phyloP scores from a whole-genome alignment of 2,797 vertebrate genomes.

The Neosilurus mollespiculum region DNA sequence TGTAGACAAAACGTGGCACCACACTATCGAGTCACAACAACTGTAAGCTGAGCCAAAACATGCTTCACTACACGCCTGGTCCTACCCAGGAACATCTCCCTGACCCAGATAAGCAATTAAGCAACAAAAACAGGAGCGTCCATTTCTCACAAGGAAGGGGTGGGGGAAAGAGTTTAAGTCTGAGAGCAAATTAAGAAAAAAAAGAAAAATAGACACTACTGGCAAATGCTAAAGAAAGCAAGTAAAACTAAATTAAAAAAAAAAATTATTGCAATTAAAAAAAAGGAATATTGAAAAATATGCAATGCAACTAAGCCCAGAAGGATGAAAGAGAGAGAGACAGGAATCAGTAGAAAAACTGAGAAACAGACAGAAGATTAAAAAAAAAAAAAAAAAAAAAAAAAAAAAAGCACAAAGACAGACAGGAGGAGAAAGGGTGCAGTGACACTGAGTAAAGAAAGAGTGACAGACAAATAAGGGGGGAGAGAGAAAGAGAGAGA shows the following conservation, averaged over 20 bases:
- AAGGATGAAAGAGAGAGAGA: not conserved
- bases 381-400: not conserved
- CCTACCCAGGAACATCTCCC: constrained; percentile 33
- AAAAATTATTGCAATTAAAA: too few species aligned
- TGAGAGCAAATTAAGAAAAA: not conserved
- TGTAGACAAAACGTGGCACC: constrained; percentile 18
- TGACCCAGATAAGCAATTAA: constrained; percentile 51
- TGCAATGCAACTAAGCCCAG: not conserved
- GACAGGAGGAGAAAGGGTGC: not conserved
- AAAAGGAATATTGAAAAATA: too few species aligned
- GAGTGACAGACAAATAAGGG: not conserved
- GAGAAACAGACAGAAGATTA: constrained; percentile 12
- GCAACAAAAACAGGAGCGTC: constrained; percentile 31
- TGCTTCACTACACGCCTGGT: constrained; percentile 9
- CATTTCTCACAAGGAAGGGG: not conserved
- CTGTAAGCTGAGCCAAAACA: constrained; percentile 12
- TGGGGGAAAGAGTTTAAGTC: not conserved
- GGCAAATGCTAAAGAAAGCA: not conserved
- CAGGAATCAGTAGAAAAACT: not conserved
- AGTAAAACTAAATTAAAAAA: not conserved
- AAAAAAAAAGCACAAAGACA: not conserved
- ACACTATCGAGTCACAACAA: constrained; percentile 11
- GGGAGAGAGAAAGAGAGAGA: not conserved
- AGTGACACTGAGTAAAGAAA: not conserved
- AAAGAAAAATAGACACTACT: not conserved